Base-by-base conservation (phyloP, 2,113 vertebrate genomes). In the Tylochromis polylepis region DNA sequence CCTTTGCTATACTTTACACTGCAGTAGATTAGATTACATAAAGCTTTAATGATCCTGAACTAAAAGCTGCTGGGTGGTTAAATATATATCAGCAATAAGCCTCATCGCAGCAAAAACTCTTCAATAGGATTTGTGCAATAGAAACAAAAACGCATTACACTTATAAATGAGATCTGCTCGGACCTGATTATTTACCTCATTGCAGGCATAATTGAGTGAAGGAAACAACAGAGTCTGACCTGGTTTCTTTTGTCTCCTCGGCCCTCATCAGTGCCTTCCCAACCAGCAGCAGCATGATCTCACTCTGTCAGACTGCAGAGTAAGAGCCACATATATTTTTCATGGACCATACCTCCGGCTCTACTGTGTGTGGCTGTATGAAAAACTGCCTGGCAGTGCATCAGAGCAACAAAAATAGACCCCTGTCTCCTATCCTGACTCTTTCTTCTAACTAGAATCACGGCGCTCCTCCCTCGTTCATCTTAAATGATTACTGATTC, bases 311-410 rank as follows among this genome's bases (percentile, higher is more conserved):
- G 83, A 55, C 93, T 51, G 85, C 57, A 27, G 58, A 87, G 57
- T 77, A 84, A 91, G 88, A 91, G 75, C 55, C 70, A 49, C 81
- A 88, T 93, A 4, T 82, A 94, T 94, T 89, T 94, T 94, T 95
- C 88, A 95, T 93, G 82, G 67, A 75, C 14, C 22, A 27, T 60
- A 83, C 78, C 83, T 79, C 87, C 20, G 22, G 51, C 65, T 43
- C 77, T 20, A 3, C 87, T 82, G 81, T 57, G 65, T 85, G 65
- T 34, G 79, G 24, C n/a, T 87, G 18, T 56, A 87, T 89, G 89
- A 90, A 91, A 82, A 60, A 88, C 79, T 82, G 87, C 87, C 89
- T 89, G 87, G 60, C 87, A 82, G 60, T 8, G 11, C 12, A 38
- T 88, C 80, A 82, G 38, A 85, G 75, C 79, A 84, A 10, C 82